Evolutionary conservation across 1,140 invertebrate species (phyloP).

Genomic region (Sipha flava): DNA sequence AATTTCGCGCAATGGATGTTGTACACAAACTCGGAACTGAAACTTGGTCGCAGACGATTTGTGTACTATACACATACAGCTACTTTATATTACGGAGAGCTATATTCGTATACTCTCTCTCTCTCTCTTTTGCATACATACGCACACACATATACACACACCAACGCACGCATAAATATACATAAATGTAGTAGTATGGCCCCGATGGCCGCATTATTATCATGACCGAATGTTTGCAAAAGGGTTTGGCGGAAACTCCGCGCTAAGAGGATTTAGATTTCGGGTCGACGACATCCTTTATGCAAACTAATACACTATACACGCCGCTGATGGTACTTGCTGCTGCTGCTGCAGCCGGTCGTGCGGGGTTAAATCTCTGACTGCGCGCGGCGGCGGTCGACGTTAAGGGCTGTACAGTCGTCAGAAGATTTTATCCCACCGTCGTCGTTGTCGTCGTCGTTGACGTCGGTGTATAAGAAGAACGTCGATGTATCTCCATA

Average conservation of each 20-base stretch:
- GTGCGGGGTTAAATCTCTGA: background rate
- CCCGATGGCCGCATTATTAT: background rate
- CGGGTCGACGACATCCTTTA: background rate
- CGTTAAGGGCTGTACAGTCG: background rate
- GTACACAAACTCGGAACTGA: background rate
- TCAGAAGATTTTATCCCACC: too few relatives aligned
- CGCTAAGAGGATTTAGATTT: constrained; percentile 4
- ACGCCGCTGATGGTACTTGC: background rate
- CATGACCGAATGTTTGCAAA: background rate
- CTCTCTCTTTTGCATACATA: too few relatives aligned
- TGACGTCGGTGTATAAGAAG: too few relatives aligned
- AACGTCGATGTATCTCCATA: too few relatives aligned
- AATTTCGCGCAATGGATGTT: background rate
- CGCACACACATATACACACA: too few relatives aligned
- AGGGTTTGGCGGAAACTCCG: background rate
- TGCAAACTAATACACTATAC: background rate
- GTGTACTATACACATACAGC: too few relatives aligned
- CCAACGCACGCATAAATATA: too few relatives aligned
- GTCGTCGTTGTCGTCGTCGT: too few relatives aligned
- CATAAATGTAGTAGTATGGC: too few relatives aligned
- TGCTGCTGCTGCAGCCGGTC: background rate
- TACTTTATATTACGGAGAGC: background rate
- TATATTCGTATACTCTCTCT: too few relatives aligned
- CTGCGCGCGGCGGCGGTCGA: background rate
- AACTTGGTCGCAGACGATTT: background rate